These are phyloP conservation scores for Paramormyrops kingsleyae DNA, from an alignment of 2,113 vertebrate genomes.

Conservation along the genomic window DNA sequence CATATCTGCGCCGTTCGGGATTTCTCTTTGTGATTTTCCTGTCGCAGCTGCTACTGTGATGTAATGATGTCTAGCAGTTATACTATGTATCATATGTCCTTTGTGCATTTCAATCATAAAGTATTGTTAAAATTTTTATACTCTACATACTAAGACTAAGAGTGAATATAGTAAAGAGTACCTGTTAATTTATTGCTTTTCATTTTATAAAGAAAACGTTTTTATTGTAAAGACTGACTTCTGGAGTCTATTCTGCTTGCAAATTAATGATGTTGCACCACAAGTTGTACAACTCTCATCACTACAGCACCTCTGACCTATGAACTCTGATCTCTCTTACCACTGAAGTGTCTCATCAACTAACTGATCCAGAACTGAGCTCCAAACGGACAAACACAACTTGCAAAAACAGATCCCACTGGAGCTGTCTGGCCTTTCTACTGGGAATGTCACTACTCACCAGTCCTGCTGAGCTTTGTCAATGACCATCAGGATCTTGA, in stretches of 20 bases:
- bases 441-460: conserved; percentile 56
- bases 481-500: conserved; percentile 87
- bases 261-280: neutral
- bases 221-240: neutral
- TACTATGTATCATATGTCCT: neutral
- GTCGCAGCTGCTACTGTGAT: neutral
- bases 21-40: neutral
- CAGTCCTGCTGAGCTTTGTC: conserved; percentile 89
- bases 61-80: neutral
- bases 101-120: neutral
- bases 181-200: neutral
- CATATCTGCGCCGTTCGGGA: neutral
- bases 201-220: neutral
- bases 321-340: conserved; percentile 23
- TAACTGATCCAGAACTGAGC: neutral
- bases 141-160: neutral
- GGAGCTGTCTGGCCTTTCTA: neutral
- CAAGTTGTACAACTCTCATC: conserved; percentile 47
- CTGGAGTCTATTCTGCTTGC: neutral
- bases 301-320: neutral
- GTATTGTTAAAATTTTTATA: neutral
- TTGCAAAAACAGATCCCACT: neutral
- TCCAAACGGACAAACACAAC: neutral
- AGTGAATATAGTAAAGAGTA: neutral
- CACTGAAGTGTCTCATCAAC: too few species aligned